Evolutionary conservation across 2,797 vertebrate species (phyloP).

Genomic region (Petrocephalus schoutedeni): DNA sequence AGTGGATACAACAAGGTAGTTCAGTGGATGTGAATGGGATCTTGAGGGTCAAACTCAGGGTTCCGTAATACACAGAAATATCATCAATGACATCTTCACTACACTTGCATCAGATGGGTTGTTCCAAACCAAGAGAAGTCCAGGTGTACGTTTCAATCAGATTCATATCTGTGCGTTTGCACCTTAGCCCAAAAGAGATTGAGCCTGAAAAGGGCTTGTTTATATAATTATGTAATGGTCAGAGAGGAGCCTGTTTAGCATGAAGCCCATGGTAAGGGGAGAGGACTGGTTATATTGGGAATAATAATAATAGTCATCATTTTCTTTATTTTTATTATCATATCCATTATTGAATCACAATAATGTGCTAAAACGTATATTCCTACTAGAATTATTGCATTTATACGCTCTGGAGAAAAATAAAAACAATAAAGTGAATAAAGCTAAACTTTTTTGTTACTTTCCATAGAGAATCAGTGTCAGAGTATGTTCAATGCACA

Average conservation of each 20-base stretch:
- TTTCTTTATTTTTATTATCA: slow-evolving; percentile 32
- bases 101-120: slow-evolving; percentile 31
- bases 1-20: slow-evolving; percentile 8
- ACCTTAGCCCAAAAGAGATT: neutral
- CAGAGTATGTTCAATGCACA: slow-evolving; percentile 47
- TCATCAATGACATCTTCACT: neutral
- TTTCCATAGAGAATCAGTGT: slow-evolving; percentile 46
- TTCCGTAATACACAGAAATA: neutral
- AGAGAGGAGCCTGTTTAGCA: slow-evolving; percentile 45
- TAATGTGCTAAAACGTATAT: slow-evolving; percentile 63
- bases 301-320: slow-evolving; percentile 48
- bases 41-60: neutral
- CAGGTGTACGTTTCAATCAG: neutral
- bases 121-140: slow-evolving; percentile 11
- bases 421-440: slow-evolving; percentile 54
- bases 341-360: slow-evolving; percentile 54
- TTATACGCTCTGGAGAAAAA: slow-evolving; percentile 76
- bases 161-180: neutral
- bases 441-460: slow-evolving; percentile 38
- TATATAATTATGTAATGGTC: slow-evolving; percentile 61
- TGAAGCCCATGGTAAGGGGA: slow-evolving; percentile 45
- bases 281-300: slow-evolving; percentile 49
- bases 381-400: slow-evolving; percentile 76
- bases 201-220: slow-evolving; percentile 44
- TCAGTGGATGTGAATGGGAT: neutral